Evolutionary conservation across 2,797 vertebrate genomes (phyloP).

Genomic region (Phylloscopus collybita): DNA sequence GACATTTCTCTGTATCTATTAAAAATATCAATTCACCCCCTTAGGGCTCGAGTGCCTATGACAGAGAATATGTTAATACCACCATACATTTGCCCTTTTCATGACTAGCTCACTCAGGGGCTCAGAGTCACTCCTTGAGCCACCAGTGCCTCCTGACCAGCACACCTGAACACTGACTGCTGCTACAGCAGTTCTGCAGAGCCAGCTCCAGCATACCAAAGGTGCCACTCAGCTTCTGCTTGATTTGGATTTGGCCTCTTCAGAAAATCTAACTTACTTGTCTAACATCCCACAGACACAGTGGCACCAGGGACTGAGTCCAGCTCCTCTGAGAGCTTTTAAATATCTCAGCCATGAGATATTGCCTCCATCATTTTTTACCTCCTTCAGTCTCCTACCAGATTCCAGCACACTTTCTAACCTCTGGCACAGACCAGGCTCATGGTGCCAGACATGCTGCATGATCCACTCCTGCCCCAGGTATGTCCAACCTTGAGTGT

Average conservation of each 20-base stretch:
- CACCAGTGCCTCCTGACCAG: neutral
- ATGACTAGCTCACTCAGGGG: neutral
- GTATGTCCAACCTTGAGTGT: neutral
- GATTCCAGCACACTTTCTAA: neutral
- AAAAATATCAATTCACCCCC: neutral
- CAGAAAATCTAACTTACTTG: neutral
- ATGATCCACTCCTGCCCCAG: neutral
- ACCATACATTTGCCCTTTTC: neutral
- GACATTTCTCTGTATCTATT: neutral
- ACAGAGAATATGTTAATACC: neutral
- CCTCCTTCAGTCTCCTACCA: neutral
- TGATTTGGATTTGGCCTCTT: neutral
- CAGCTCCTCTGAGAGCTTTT: constrained; percentile 2
- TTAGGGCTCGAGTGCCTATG: neutral
- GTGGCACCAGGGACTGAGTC: neutral
- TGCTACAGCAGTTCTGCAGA: neutral
- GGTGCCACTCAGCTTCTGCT: neutral
- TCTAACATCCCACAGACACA: neutral
- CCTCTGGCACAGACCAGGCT: neutral
- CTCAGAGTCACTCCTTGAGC: neutral
- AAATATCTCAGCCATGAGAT: neutral
- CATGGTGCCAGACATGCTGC: rapidly evolving
- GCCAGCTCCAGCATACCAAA: neutral
- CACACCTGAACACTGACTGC: neutral
- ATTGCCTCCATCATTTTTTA: neutral